A percentile compares a stretch with the other conserved stretches of the same genome.
Evolutionary conservation across 35 echinoderm and acorn worm species (phyloP).

Genomic region (Acanthaster planci): DNA sequence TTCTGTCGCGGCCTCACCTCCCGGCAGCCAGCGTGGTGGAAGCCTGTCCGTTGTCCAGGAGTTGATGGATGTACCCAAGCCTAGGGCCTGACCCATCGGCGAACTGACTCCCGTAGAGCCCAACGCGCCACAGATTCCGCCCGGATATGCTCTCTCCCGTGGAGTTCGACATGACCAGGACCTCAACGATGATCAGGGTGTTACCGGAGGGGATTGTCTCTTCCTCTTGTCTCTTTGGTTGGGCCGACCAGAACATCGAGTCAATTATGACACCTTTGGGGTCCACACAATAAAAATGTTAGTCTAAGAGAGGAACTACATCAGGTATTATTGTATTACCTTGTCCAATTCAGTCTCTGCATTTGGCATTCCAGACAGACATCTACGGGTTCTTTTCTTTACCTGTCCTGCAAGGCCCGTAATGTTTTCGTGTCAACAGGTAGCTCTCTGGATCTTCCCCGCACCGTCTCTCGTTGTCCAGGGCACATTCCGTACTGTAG

Average conservation of each 20-base stretch:
- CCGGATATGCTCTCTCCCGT: slow-evolving; percentile 48
- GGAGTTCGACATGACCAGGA: slow-evolving; percentile 34
- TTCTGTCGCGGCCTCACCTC: neutral
- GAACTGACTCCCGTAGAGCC: slow-evolving; percentile 83
- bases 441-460: neutral
- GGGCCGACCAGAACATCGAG: slow-evolving; percentile 48
- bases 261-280: slow-evolving; percentile 50
- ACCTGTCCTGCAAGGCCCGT: slow-evolving; percentile 32
- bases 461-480: slow-evolving; percentile 48
- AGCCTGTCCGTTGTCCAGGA: slow-evolving; percentile 34
- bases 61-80: slow-evolving; percentile 64
- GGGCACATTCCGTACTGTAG: slow-evolving; percentile 29
- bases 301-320: too few species aligned
- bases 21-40: neutral
- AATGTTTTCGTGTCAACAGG: neutral
- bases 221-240: neutral
- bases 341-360: too few species aligned
- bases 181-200: neutral
- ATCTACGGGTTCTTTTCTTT: neutral
- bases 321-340: too few species aligned
- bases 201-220: neutral
- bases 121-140: slow-evolving; percentile 72
- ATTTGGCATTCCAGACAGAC: neutral
- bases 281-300: neutral
- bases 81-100: slow-evolving; percentile 72